These are phyloP conservation scores for Mallotus villosus DNA, from an alignment of 2,797 vertebrate genomes.

Conservation along the genomic window DNA sequence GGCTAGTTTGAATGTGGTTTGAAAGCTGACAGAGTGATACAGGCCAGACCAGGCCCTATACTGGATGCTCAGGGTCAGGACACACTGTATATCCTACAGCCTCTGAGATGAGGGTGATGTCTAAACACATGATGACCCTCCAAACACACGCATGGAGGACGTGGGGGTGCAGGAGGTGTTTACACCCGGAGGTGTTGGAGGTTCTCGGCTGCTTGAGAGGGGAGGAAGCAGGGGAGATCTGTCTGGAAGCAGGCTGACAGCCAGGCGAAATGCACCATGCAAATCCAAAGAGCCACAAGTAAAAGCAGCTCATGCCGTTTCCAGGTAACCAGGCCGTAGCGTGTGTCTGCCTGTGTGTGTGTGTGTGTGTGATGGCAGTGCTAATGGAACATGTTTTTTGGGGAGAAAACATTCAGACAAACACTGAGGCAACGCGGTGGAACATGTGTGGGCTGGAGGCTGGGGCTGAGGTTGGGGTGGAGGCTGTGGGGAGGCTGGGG, in stretches of 20 bases:
- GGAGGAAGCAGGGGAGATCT: background rate
- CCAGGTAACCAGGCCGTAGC: constrained; percentile 60
- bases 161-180: too few species aligned
- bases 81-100: constrained; percentile 34
- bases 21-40: constrained; percentile 65
- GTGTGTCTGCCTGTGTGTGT: constrained; percentile 39
- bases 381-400: constrained; percentile 64
- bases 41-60: constrained; percentile 55
- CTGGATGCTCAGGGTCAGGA: constrained; percentile 31
- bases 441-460: constrained; percentile 44
- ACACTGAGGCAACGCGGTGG: constrained; percentile 36
- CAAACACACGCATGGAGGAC: constrained; percentile 14
- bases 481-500: constrained; percentile 23
- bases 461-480: constrained; percentile 36
- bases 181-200: too few species aligned
- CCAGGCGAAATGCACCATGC: constrained; percentile 37
- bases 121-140: background rate
- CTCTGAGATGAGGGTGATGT: constrained; percentile 1
- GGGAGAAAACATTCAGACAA: constrained; percentile 43
- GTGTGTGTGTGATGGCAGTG: constrained; percentile 38
- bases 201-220: background rate
- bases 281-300: constrained; percentile 42
- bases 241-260: background rate
- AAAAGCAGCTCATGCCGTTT: constrained; percentile 60
- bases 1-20: constrained; percentile 58